A percentile compares a stretch with the other conserved stretches of the same genome.
Evolutionary conservation across 2,888 invertebrate genomes (phyloP).

Genomic region (Coecobrya sp.): DNA sequence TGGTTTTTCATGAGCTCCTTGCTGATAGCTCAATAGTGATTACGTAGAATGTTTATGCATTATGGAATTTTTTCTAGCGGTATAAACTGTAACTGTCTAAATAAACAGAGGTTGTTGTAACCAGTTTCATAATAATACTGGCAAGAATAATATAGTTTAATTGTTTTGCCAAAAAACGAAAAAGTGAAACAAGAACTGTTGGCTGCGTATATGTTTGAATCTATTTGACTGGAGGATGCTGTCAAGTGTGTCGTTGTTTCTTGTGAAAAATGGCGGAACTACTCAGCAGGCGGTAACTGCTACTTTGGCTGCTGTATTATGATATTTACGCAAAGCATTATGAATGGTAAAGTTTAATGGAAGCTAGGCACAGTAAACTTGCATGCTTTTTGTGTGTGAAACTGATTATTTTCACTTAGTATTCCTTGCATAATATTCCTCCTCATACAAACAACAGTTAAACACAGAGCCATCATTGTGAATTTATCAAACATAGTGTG

Average conservation of each 20-base stretch:
- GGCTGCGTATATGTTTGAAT: slow-evolving; percentile 26
- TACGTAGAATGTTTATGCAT: no score
- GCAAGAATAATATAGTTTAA: not conserved
- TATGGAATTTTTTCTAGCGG: not conserved
- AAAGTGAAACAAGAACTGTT: slow-evolving; percentile 40
- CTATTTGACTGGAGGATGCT: slow-evolving; percentile 64
- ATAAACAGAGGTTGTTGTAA: no score
- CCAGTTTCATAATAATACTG: no score
- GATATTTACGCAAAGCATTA: slow-evolving; percentile 8
- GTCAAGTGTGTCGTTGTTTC: slow-evolving; percentile 72
- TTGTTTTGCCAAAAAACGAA: slow-evolving; percentile 29
- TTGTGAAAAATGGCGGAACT: slow-evolving; percentile 84
- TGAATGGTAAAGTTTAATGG: not conserved
- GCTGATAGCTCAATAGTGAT: not conserved
- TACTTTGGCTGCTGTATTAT: slow-evolving; percentile 7
- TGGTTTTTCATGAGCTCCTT: slow-evolving; percentile 8
- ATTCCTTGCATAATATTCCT: no score
- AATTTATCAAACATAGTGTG: not conserved
- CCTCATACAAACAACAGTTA: no score
- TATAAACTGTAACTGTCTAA: not conserved
- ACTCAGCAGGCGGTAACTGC: slow-evolving; percentile 81
- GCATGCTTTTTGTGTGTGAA: not conserved
- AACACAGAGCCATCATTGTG: not conserved
- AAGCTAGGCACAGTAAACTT: not conserved
- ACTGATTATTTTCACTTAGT: not conserved